A percentile compares a stretch with the other conserved stretches of the same genome.
Evolutionary conservation across 2,113 vertebrate species (phyloP).

Genomic region (Centropus bengalensis): DNA sequence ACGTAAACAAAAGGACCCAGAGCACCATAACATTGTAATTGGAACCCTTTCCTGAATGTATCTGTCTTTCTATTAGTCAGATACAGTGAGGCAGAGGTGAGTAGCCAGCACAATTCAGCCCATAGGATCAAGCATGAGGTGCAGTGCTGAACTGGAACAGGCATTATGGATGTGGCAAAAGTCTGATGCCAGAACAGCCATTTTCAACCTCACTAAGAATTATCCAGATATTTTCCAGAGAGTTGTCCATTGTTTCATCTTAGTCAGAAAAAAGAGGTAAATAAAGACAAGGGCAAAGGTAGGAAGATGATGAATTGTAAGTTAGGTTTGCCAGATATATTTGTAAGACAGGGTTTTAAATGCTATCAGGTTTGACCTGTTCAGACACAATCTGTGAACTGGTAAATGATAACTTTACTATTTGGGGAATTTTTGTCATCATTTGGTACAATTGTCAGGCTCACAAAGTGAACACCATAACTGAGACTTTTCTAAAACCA

Average conservation of each 20-base stretch:
- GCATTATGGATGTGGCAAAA: background rate
- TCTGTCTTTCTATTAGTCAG: background rate
- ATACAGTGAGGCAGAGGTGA: background rate
- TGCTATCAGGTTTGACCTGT: background rate
- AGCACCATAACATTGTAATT: background rate
- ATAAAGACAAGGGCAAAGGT: background rate
- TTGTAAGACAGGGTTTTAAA: background rate
- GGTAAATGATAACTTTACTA: background rate
- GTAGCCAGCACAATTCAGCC: background rate
- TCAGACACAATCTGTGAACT: background rate
- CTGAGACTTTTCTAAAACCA: background rate
- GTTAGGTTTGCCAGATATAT: background rate
- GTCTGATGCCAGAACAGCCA: background rate
- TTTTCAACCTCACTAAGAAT: background rate
- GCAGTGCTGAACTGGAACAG: background rate
- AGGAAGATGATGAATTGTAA: background rate
- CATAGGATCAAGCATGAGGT: background rate
- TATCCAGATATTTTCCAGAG: background rate
- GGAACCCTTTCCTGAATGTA: background rate
- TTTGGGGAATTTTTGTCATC: background rate
- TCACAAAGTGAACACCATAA: background rate
- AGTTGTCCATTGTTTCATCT: background rate
- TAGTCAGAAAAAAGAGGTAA: background rate
- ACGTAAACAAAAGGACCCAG: background rate
- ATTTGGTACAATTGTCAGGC: background rate